phyloP scores from a whole-genome alignment of 2,797 vertebrate species.

The Urophycis tenuis region DNA sequence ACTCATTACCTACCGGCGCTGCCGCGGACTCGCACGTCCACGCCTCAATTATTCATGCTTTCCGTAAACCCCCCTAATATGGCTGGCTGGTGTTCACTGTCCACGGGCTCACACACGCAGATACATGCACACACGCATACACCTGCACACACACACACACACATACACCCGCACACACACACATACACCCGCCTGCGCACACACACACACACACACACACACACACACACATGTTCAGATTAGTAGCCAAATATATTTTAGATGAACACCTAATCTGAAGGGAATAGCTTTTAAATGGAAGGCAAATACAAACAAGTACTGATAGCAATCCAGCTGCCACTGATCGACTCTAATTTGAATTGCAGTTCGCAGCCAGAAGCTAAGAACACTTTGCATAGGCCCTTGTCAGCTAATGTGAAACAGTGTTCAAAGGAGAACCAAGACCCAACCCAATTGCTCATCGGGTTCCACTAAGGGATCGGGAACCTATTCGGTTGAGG shows the following conservation, averaged over 20 bases:
- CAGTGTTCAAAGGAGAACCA: neutral
- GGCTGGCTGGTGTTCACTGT: neutral
- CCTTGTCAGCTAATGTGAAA: neutral
- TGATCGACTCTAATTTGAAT: neutral
- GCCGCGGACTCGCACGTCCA: conserved; percentile 21
- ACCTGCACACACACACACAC: too few species aligned
- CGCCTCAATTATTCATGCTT: conserved; percentile 39
- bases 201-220: neutral
- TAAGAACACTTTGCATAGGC: neutral
- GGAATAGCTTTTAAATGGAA: neutral
- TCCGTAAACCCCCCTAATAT: conserved; percentile 31
- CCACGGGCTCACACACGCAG: neutral
- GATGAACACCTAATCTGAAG: neutral
- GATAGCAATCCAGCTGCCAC: neutral
- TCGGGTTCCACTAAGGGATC: too few species aligned
- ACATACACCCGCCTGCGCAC: too few species aligned
- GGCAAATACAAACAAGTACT: neutral
- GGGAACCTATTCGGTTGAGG: too few species aligned
- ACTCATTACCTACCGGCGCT: conserved; percentile 33
- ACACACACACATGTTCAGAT: neutral
- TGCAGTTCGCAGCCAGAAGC: neutral
- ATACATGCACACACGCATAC: neutral
- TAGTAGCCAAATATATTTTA: neutral
- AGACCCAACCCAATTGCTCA: neutral
- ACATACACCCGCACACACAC: too few species aligned